phyloP scores from a whole-genome alignment of 2,888 invertebrate genomes.

The Azorinus chamasolen region DNA sequence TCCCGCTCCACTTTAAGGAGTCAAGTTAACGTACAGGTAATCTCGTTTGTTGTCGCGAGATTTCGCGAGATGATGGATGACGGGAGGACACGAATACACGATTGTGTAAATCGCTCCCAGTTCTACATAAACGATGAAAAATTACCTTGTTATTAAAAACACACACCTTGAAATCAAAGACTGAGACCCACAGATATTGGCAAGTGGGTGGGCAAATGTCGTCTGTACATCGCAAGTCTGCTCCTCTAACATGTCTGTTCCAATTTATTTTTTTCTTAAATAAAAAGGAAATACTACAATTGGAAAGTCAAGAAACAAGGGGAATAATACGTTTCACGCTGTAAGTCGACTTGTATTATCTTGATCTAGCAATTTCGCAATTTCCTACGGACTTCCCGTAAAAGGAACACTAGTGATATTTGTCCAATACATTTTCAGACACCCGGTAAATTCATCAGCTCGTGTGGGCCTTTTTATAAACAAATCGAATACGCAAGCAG shows the following conservation, averaged over 20 bases:
- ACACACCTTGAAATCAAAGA: neutral
- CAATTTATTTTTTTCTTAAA: no score
- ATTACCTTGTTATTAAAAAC: conserved; percentile 46
- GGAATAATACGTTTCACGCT: no score
- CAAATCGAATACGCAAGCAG: conserved; percentile 48
- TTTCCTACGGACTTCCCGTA: no score
- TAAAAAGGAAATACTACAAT: no score
- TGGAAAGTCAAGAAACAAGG: no score
- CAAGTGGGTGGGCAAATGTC: neutral
- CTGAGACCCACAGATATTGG: neutral
- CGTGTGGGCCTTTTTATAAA: conserved; percentile 53
- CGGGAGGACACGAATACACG: conserved; percentile 54
- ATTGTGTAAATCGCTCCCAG: conserved; percentile 44
- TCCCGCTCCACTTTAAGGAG: conserved; percentile 25
- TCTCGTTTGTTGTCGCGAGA: conserved; percentile 49
- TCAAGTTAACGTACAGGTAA: conserved; percentile 30
- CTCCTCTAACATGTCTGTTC: no score
- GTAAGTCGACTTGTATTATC: no score
- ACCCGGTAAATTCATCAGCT: conserved; percentile 34
- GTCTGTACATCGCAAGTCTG: neutral
- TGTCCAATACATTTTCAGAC: no score
- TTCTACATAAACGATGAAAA: conserved; percentile 55
- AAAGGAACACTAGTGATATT: no score
- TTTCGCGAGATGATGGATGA: conserved; percentile 51
- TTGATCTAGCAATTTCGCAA: no score